These are phyloP conservation scores for Aepyceros melampus DNA, from an alignment of 2,113 vertebrate species.

Conservation along the genomic window DNA sequence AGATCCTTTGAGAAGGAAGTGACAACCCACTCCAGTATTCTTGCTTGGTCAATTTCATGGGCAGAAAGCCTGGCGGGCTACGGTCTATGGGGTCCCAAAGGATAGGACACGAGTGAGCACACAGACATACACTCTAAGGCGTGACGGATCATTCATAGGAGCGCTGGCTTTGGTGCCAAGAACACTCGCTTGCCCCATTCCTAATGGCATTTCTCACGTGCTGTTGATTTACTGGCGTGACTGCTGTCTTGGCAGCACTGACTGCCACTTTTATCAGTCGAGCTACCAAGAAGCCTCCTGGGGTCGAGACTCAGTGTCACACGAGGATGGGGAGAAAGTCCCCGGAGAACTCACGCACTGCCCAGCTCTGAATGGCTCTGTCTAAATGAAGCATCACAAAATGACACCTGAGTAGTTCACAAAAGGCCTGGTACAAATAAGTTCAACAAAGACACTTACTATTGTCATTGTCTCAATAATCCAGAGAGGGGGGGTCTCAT, in stretches of 20 bases:
- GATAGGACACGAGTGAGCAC: neutral
- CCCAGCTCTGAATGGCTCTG: neutral
- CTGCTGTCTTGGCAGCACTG: fast-evolving
- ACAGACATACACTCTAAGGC: neutral
- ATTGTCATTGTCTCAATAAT: neutral
- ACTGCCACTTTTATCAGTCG: neutral
- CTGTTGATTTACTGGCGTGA: neutral
- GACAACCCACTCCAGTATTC: neutral
- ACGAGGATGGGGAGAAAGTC: neutral
- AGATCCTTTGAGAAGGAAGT: neutral
- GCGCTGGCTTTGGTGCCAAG: fast-evolving
- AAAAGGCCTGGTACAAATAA: neutral
- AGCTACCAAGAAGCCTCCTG: neutral
- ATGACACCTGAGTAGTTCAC: neutral
- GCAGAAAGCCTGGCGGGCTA: neutral
- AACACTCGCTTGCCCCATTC: fast-evolving
- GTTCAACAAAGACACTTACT: neutral
- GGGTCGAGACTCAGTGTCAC: neutral
- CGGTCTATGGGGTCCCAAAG: neutral
- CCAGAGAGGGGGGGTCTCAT: neutral
- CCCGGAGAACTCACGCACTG: fast-evolving
- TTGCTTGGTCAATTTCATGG: neutral
- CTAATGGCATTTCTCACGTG: fast-evolving
- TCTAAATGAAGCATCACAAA: fast-evolving
- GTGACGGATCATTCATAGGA: neutral